These are phyloP conservation scores for Cyprinus carpio DNA, from an alignment of 2,113 vertebrate species.

Conservation along the genomic window DNA sequence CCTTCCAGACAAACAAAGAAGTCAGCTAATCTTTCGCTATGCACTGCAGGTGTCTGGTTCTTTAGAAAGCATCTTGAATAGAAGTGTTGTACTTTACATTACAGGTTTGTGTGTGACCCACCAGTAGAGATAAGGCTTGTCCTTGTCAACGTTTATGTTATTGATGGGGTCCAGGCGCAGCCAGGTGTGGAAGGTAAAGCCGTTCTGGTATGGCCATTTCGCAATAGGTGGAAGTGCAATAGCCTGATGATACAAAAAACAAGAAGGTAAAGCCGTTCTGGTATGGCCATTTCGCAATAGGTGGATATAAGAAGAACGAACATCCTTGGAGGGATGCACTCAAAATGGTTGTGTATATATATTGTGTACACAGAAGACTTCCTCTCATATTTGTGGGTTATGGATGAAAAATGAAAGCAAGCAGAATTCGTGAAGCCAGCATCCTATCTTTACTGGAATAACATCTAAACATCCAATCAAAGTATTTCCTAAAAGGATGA, in stretches of 20 bases:
- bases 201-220: constrained; percentile 98
- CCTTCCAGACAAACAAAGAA: not conserved
- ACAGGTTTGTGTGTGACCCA: constrained; percentile 69
- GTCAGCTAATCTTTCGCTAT: not conserved
- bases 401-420: not conserved
- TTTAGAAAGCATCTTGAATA: not conserved
- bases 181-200: constrained; percentile 99
- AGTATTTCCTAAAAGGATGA: not conserved
- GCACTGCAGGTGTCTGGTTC: not conserved
- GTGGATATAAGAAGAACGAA: no score
- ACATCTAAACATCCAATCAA: constrained; percentile 1
- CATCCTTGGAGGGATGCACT: not conserved
- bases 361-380: not conserved
- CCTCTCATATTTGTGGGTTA: not conserved
- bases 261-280: no score
- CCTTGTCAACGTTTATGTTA: constrained; percentile 88
- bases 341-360: not conserved
- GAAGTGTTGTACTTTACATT: not conserved
- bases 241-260: constrained; percentile 75
- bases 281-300: no score
- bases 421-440: not conserved
- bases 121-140: constrained; percentile 82
- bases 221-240: constrained; percentile 98
- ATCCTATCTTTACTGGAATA: not conserved
- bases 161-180: constrained; percentile 96